Percentiles rank a stretch among this genome's conserved stretches.
Conservation (phyloP, 2,113 vertebrate species). For the Callocephalon fimbriatum region DNA sequence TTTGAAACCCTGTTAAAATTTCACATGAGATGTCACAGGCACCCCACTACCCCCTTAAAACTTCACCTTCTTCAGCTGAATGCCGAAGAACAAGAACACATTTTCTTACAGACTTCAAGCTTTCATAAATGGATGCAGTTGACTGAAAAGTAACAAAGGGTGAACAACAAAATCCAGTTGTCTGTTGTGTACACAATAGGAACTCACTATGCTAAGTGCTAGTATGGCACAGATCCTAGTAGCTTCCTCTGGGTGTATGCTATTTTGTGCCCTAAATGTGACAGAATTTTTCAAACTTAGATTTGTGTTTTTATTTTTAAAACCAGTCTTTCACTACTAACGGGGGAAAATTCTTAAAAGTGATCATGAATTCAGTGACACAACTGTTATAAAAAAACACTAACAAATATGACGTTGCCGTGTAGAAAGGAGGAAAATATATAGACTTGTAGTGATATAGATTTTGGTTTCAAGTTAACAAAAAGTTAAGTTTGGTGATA, state of each 20-base stretch:
- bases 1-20: neutral
- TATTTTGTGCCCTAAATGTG: neutral
- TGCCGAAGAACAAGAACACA: neutral
- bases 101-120: neutral
- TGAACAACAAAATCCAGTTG: neutral
- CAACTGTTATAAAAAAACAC: neutral
- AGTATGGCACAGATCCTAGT: neutral
- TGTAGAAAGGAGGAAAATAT: accelerated
- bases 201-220: neutral
- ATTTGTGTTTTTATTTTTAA: neutral
- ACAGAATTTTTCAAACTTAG: neutral
- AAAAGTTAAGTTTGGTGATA: neutral
- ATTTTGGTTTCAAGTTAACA: neutral
- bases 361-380: neutral
- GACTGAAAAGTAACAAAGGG: neutral
- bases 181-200: neutral
- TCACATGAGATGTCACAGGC: neutral
- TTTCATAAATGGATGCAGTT: neutral
- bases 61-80: neutral
- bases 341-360: neutral
- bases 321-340: neutral
- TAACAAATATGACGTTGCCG: neutral
- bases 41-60: neutral
- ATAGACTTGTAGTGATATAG: neutral
- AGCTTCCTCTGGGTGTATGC: neutral